phyloP scores from a whole-genome alignment of 2,797 vertebrate species.

The Chelonia mydas region DNA sequence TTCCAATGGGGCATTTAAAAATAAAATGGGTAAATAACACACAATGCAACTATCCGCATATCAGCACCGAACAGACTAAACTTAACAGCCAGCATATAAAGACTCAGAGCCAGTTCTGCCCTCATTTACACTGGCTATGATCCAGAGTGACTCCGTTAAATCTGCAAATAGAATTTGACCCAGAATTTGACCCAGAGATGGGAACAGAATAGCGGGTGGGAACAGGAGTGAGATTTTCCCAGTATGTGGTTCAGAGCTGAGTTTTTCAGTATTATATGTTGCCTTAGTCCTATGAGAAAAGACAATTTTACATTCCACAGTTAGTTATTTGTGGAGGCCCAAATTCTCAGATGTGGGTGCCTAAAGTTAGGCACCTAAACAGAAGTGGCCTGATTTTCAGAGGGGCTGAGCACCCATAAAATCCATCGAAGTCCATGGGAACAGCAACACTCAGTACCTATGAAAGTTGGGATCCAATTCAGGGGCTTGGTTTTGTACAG shows the following conservation, averaged over 20 bases:
- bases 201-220: not conserved
- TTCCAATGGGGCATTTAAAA: not conserved
- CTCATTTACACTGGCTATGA: not conserved
- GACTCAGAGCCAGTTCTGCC: fast-evolving
- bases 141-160: not conserved
- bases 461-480: not conserved
- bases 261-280: not conserved
- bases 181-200: not conserved
- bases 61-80: not conserved
- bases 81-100: conserved; percentile 16
- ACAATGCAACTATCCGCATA: not conserved
- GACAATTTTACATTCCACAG: conserved; percentile 62
- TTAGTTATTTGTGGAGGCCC: conserved; percentile 46
- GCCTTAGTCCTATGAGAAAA: conserved; percentile 60
- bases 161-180: not conserved
- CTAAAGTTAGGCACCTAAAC: not conserved
- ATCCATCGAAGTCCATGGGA: not conserved
- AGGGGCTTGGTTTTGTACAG: not conserved
- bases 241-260: not conserved
- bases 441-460: not conserved
- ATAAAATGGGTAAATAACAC: not conserved
- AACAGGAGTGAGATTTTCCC: not conserved
- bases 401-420: not conserved
- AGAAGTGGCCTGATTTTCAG: not conserved
- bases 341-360: conserved; percentile 34